Conservation (phyloP, 2,888 invertebrate species). For the Diadegma fenestrale region DNA sequence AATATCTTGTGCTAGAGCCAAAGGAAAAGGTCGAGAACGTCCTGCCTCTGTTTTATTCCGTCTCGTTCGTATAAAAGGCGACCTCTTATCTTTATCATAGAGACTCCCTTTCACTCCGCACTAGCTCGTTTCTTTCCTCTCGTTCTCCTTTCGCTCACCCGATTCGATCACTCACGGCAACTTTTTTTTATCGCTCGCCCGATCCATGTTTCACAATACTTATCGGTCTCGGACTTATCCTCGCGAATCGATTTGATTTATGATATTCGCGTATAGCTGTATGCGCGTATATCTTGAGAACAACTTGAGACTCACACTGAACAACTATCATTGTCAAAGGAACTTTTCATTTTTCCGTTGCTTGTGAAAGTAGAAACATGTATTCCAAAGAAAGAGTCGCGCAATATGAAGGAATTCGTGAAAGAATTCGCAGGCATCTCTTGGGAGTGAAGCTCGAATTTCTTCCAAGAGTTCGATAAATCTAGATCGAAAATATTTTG, state of each 20-base stretch:
- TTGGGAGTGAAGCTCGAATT: neutral
- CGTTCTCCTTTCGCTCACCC: neutral
- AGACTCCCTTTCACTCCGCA: slow-evolving; percentile 7
- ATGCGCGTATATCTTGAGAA: slow-evolving; percentile 10
- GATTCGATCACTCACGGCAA: neutral
- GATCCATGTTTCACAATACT: slow-evolving; percentile 49
- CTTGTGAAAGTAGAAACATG: neutral
- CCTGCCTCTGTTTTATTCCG: slow-evolving; percentile 54
- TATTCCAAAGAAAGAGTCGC: slow-evolving; percentile 5
- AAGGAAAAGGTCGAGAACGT: slow-evolving; percentile 50
- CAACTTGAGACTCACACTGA: neutral
- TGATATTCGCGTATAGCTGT: slow-evolving; percentile 36
- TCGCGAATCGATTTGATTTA: slow-evolving; percentile 43
- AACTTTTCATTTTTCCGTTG: slow-evolving; percentile 15
- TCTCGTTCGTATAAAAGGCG: slow-evolving; percentile 46
- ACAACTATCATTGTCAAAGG: slow-evolving; percentile 22
- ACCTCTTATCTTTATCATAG: slow-evolving; percentile 48
- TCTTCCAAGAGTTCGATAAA: slow-evolving; percentile 14
- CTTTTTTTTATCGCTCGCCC: slow-evolving; percentile 11
- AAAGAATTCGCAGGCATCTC: neutral
- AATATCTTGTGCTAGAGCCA: slow-evolving; percentile 38
- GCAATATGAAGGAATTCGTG: slow-evolving; percentile 5
- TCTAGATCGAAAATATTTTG: slow-evolving; percentile 34
- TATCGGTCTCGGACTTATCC: slow-evolving; percentile 3
- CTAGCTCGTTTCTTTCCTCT: slow-evolving; percentile 22